phyloP scores from a whole-genome alignment of 2,113 vertebrate genomes.

The Herpailurus yagouaroundi region DNA sequence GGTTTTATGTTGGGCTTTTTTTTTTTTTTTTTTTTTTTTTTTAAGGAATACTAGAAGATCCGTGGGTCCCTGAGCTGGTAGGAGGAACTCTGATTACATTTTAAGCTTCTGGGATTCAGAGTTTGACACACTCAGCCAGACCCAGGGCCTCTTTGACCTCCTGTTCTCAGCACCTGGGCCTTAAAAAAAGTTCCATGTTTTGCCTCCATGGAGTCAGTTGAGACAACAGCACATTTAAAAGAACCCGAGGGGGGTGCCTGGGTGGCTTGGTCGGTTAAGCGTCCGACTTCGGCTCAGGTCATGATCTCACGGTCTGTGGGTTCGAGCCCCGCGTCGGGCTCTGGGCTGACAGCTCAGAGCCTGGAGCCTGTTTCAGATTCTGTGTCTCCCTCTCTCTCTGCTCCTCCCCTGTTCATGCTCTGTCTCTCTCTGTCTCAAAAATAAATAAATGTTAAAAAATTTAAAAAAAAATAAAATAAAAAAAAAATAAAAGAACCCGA shows the following conservation, averaged over 20 bases:
- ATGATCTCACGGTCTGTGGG: no score
- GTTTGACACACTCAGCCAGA: not conserved
- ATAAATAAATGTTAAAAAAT: no score
- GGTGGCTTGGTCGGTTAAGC: no score
- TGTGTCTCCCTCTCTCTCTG: no score
- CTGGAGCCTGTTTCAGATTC: no score
- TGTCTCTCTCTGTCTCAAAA: no score
- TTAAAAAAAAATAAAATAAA: no score
- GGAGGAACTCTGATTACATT: constrained; percentile 48
- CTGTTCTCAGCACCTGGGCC: not conserved
- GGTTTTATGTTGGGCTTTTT: constrained; percentile 9
- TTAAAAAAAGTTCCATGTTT: not conserved
- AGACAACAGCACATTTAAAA: not conserved
- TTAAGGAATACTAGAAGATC: constrained; percentile 20
- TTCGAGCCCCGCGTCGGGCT: no score
- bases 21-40: not conserved
- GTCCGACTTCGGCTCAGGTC: no score
- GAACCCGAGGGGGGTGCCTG: not conserved
- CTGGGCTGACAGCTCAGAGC: no score
- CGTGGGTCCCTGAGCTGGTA: not conserved
- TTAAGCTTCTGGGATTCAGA: constrained; percentile 35
- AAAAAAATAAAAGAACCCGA: not conserved
- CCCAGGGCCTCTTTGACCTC: not conserved
- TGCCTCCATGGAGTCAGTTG: not conserved
- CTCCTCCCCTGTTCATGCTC: no score